Conservation (phyloP, 1,140 invertebrate genomes). For the Drosophila orena region DNA sequence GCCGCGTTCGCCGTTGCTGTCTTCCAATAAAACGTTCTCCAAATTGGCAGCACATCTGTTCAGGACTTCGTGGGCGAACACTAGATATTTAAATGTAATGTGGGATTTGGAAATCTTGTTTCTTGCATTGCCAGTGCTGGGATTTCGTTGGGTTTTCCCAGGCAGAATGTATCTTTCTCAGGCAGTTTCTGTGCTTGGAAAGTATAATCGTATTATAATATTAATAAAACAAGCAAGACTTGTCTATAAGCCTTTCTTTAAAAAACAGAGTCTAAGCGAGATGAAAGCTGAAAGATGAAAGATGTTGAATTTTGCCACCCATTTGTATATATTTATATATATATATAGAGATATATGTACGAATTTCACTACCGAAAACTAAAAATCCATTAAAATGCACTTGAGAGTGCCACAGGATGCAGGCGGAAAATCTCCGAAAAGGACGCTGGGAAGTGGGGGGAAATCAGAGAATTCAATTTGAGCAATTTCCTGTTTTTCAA, state of each 20-base stretch:
- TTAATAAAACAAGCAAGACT: no score
- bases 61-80: not conserved
- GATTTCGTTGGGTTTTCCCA: not conserved
- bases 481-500: constrained; percentile 74
- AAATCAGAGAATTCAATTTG: constrained; percentile 79
- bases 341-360: not conserved
- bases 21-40: constrained; percentile 3
- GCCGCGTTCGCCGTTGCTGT: constrained; percentile 16
- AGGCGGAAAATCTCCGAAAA: constrained; percentile 15
- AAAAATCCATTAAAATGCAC: constrained; percentile 71
- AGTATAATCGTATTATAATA: not conserved
- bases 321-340: constrained; percentile 17
- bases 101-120: not conserved
- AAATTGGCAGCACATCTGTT: constrained; percentile 18
- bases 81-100: constrained; percentile 17
- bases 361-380: constrained; percentile 11
- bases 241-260: no score
- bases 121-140: not conserved
- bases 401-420: constrained; percentile 52
- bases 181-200: no score
- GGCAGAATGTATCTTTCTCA: no score
- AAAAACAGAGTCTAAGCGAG: not conserved
- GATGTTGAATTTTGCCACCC: not conserved
- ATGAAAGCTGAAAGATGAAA: not conserved
- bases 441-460: constrained; percentile 33